Conservation (phyloP, 2,113 vertebrate species). For the Phoenicopterus ruber region DNA sequence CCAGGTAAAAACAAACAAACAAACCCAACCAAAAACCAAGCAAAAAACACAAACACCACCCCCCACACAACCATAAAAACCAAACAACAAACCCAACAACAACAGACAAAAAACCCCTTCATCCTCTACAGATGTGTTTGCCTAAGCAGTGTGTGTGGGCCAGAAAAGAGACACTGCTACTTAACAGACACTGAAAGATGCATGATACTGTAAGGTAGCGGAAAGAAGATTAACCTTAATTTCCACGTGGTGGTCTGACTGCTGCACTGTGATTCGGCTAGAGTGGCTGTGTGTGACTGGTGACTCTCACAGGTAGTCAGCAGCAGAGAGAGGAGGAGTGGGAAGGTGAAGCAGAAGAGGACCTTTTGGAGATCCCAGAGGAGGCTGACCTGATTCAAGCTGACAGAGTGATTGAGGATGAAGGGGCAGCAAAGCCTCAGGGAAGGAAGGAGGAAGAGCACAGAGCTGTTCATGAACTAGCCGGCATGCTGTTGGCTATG, state of each 20-base stretch:
- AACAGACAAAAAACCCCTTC: too few relatives aligned
- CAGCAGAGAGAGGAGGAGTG: constrained; percentile 61
- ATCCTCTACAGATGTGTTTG: not conserved
- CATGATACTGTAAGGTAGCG: not conserved
- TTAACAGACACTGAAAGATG: not conserved
- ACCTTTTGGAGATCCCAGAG: constrained; percentile 81
- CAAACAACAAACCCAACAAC: too few relatives aligned
- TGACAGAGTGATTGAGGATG: constrained; percentile 85
- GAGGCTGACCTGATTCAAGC: constrained; percentile 88
- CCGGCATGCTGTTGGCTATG: constrained; percentile 77
- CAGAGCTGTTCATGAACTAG: constrained; percentile 45
- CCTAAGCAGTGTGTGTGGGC: not conserved
- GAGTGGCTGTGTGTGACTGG: not conserved
- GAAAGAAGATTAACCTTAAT: not conserved
- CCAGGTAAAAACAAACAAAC: constrained; percentile 60
- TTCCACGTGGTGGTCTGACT: not conserved
- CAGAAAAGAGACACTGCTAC: not conserved
- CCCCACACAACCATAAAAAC: too few relatives aligned
- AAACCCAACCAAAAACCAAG: not conserved
- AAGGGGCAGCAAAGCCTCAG: constrained; percentile 28
- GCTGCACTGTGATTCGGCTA: not conserved
- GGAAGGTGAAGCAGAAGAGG: constrained; percentile 55
- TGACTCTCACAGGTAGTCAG: constrained; percentile 33
- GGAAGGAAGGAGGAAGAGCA: constrained; percentile 48
- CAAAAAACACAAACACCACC: too few relatives aligned